These are phyloP conservation scores for Chydorus sphaericus DNA, from an alignment of 2,888 invertebrate genomes.

Conservation along the genomic window DNA sequence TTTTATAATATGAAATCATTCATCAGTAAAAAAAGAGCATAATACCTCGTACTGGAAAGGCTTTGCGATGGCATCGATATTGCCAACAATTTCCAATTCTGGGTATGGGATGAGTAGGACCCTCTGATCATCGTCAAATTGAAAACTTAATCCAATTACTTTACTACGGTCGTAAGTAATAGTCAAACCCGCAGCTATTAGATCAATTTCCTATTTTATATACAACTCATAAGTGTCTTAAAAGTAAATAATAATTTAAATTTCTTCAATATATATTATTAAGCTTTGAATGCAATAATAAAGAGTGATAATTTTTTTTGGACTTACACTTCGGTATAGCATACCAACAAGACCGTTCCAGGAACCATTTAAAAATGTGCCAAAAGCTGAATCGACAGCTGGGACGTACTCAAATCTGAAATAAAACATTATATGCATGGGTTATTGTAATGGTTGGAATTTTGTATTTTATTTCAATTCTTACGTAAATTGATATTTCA, in stretches of 20 bases:
- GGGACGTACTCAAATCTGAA: too few species aligned
- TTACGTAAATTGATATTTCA: too few species aligned
- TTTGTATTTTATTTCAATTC: too few species aligned
- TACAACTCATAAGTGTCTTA: background rate
- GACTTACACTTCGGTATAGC: background rate
- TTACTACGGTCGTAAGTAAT: background rate
- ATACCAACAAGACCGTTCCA: background rate
- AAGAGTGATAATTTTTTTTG: too few species aligned
- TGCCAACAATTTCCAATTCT: background rate
- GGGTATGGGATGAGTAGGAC: background rate
- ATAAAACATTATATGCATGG: too few species aligned
- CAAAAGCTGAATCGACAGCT: too few species aligned
- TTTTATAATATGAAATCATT: too few species aligned
- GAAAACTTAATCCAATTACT: background rate
- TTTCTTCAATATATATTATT: too few species aligned
- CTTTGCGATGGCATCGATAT: background rate
- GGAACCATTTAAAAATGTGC: too few species aligned
- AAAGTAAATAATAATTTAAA: background rate
- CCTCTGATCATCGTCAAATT: background rate
- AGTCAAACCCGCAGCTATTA: background rate
- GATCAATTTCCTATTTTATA: slow-evolving; percentile 1
- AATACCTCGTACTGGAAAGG: background rate
- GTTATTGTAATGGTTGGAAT: too few species aligned
- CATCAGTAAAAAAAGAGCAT: too few species aligned
- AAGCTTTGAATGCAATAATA: too few species aligned